A percentile compares a stretch with the other conserved stretches of the same genome.
Evolutionary conservation across 1,140 invertebrate genomes (phyloP).

Genomic region (Bursaphelenchus mucronatus): DNA sequence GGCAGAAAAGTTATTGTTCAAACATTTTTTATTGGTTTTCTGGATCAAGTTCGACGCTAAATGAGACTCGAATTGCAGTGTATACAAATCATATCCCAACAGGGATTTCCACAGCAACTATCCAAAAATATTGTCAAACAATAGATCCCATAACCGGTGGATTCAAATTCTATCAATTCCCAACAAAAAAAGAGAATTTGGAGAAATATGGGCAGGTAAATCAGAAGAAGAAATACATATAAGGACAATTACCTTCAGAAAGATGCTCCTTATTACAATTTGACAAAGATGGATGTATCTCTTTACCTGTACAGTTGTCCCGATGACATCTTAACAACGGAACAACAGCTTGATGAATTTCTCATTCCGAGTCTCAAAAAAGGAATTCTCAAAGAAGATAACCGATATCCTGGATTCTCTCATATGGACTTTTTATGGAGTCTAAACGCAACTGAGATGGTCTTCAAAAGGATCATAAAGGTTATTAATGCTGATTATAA

Average conservation of each 20-base stretch:
- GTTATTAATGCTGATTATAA: too few relatives aligned
- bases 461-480: too few relatives aligned
- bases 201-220: constrained; percentile 36
- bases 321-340: too few relatives aligned
- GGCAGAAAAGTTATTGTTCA: constrained; percentile 25
- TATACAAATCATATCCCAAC: constrained; percentile 36
- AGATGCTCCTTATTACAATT: constrained; percentile 46
- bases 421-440: too few relatives aligned
- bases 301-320: constrained; percentile 38
- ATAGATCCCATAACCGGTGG: constrained; percentile 6
- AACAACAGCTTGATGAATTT: too few relatives aligned
- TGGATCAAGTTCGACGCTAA: too few relatives aligned
- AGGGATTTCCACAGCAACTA: constrained; percentile 40
- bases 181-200: constrained; percentile 16
- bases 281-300: constrained; percentile 34
- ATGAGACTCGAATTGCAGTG: constrained; percentile 30
- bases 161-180: constrained; percentile 39
- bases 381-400: too few relatives aligned
- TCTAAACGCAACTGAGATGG: too few relatives aligned
- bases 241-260: too few relatives aligned
- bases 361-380: too few relatives aligned
- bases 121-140: constrained; percentile 41
- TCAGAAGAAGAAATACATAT: too few relatives aligned
- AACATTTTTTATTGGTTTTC: neutral
- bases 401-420: too few relatives aligned